phyloP scores from a whole-genome alignment of 2,888 invertebrate species.

The Scelioninae gen. 1 region DNA sequence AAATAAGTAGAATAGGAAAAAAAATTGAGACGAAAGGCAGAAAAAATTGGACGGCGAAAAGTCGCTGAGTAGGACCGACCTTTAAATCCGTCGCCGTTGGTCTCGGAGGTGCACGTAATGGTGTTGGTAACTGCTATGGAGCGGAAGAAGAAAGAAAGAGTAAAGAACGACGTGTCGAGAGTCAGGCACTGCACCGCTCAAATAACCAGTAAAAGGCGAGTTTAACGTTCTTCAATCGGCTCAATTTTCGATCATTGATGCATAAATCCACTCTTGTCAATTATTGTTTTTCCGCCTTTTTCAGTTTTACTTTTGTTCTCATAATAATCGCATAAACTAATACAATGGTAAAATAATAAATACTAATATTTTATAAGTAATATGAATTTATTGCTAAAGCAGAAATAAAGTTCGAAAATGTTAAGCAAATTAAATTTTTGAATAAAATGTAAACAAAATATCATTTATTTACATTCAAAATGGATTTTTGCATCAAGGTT shows the following conservation, averaged over 20 bases:
- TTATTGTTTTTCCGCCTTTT: slow-evolving; percentile 32
- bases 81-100: slow-evolving; percentile 48
- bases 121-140: slow-evolving; percentile 37
- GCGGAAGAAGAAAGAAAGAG: slow-evolving; percentile 40
- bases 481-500: too few species aligned
- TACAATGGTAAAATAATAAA: background rate
- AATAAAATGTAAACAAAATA: too few species aligned
- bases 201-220: slow-evolving; percentile 54
- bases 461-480: too few species aligned
- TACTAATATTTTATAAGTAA: too few species aligned
- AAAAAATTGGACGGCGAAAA: slow-evolving; percentile 48
- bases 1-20: slow-evolving; percentile 10
- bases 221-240: slow-evolving; percentile 47
- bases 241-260: slow-evolving; percentile 53
- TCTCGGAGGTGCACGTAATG: slow-evolving; percentile 25
- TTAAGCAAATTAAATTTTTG: too few species aligned
- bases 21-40: slow-evolving; percentile 20
- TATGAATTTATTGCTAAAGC: too few species aligned
- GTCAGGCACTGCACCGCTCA: slow-evolving; percentile 55
- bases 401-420: too few species aligned
- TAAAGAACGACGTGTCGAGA: slow-evolving; percentile 58
- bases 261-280: slow-evolving; percentile 57
- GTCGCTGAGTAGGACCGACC: slow-evolving; percentile 46
- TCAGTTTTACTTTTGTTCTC: slow-evolving; percentile 5
- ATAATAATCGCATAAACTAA: background rate